phyloP scores from a whole-genome alignment of 2,113 vertebrate genomes.

The Microtus oregoni region DNA sequence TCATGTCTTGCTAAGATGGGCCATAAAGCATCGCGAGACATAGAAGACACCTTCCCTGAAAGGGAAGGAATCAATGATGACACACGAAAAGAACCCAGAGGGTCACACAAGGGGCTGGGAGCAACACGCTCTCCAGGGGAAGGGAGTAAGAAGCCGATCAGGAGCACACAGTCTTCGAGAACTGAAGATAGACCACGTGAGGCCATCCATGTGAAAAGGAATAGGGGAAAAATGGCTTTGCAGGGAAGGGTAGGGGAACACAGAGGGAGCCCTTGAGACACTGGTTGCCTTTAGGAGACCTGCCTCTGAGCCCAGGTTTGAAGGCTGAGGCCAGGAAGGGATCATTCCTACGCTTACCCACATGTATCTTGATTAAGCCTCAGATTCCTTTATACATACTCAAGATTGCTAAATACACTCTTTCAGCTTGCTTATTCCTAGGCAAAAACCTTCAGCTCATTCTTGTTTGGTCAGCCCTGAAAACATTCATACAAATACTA shows the following conservation, averaged over 20 bases:
- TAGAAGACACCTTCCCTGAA: background rate
- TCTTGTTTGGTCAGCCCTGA: background rate
- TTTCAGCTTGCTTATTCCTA: background rate
- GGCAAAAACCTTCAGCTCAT: background rate
- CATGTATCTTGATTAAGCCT: background rate
- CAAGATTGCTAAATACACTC: background rate
- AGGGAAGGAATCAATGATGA: background rate
- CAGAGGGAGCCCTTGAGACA: background rate
- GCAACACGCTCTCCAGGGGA: background rate
- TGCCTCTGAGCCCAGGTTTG: background rate
- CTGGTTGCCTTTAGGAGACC: rapidly evolving
- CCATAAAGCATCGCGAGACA: background rate
- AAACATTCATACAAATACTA: background rate
- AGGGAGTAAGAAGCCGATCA: background rate
- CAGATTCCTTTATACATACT: background rate
- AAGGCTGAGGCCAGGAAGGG: background rate
- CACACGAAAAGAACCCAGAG: background rate
- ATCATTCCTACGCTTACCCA: background rate
- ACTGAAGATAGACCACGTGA: background rate
- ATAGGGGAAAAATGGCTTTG: background rate
- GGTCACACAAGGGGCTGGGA: too few species aligned
- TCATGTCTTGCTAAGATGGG: background rate
- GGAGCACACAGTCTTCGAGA: background rate
- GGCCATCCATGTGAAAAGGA: background rate
- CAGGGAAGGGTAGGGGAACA: background rate